Evolutionary conservation across 1,140 invertebrate genomes (phyloP).

Genomic region (Helicorthomorpha holstii): DNA sequence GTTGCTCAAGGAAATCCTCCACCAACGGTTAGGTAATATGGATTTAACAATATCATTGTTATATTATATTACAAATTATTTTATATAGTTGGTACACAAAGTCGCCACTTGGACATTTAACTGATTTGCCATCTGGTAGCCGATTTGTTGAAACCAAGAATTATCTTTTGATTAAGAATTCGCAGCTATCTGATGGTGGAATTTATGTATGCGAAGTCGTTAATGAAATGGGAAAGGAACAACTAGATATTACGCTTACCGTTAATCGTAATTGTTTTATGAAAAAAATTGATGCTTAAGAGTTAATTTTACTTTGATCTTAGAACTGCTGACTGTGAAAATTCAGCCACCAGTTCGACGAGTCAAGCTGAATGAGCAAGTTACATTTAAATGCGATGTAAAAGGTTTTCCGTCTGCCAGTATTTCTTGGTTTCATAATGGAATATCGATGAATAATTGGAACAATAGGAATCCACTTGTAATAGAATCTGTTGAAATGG

Average conservation of each 20-base stretch:
- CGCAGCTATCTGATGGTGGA: conserved; percentile 3
- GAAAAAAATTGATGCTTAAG: not conserved
- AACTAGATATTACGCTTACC: not conserved
- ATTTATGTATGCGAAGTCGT: conserved; percentile 5
- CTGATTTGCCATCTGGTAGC: not conserved
- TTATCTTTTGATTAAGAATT: not conserved
- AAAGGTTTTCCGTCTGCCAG: not conserved
- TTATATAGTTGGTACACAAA: conserved; percentile 37
- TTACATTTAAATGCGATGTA: not conserved
- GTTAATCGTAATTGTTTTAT: conserved; percentile 5
- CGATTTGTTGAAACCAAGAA: conserved; percentile 8
- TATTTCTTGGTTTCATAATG: conserved; percentile 7
- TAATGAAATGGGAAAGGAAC: conserved; percentile 1
- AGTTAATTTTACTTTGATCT: not conserved
- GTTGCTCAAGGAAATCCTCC: conserved; percentile 22
- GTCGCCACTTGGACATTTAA: not conserved
- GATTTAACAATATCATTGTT: not conserved
- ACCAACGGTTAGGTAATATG: conserved; percentile 17
- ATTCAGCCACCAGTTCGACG: not conserved
- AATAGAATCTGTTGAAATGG: conserved; percentile 18
- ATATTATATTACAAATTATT: not conserved
- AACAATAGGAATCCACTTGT: not conserved
- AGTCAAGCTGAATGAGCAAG: not conserved
- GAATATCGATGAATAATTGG: not conserved
- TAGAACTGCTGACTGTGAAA: not conserved